phyloP scores from a whole-genome alignment of 1,140 invertebrate genomes.

The Steinernema khuongi region DNA sequence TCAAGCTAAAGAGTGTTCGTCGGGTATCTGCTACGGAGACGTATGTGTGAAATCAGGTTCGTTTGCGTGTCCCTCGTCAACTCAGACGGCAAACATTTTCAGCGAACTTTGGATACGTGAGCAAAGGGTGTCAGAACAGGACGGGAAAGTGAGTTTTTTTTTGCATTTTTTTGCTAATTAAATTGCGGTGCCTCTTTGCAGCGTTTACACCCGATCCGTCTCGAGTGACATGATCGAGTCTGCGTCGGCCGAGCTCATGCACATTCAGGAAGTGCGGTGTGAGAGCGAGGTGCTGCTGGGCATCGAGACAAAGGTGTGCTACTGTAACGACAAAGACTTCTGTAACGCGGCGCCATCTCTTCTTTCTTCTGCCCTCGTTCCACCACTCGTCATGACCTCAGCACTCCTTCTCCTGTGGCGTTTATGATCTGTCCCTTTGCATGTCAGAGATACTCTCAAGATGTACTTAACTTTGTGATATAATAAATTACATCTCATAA shows the following conservation, averaged over 20 bases:
- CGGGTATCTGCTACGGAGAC: conserved; percentile 31
- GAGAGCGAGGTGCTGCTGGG: conserved; percentile 27
- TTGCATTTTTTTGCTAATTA: not conserved
- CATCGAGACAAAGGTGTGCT: conserved; percentile 30
- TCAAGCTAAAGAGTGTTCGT: conserved; percentile 14
- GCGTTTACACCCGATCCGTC: conserved; percentile 17
- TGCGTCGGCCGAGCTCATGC: not conserved
- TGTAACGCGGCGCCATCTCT: conserved; percentile 19
- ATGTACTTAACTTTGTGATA: too few species aligned
- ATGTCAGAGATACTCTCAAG: too few species aligned
- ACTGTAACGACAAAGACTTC: conserved; percentile 28
- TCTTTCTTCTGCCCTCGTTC: not conserved
- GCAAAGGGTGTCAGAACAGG: conserved; percentile 31
- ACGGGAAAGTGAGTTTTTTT: conserved; percentile 25
- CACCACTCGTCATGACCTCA: conserved; percentile 2
- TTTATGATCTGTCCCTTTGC: conserved; percentile 13
- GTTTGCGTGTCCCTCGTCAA: conserved; percentile 4
- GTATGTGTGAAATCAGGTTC: conserved; percentile 27
- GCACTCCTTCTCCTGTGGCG: conserved; percentile 21
- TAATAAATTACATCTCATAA: too few species aligned
- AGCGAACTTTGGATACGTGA: conserved; percentile 24
- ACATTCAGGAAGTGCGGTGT: not conserved
- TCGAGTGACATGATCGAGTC: conserved; percentile 1
- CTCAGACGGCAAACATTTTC: conserved; percentile 11
- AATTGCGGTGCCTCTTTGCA: not conserved